phyloP scores from a whole-genome alignment of 1,140 invertebrate species.

The Lineus longissimus region DNA sequence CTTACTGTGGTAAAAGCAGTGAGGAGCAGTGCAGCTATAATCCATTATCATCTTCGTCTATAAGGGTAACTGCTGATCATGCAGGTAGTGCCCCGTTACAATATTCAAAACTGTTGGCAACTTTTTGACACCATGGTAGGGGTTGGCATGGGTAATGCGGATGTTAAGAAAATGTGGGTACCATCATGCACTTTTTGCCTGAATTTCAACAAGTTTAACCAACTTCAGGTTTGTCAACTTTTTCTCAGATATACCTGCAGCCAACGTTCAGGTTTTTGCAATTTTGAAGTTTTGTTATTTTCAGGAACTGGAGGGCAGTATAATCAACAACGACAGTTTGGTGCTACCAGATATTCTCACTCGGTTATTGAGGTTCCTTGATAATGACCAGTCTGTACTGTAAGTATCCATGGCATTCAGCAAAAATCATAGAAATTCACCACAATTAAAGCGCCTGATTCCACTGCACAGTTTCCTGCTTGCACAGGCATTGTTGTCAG shows the following conservation, averaged over 20 bases:
- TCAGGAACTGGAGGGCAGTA: slow-evolving; percentile 33
- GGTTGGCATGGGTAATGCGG: too few relatives aligned
- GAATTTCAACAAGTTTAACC: neutral
- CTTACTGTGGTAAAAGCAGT: too few relatives aligned
- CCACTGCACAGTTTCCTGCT: neutral
- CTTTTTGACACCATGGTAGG: too few relatives aligned
- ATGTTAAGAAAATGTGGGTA: too few relatives aligned
- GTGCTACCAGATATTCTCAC: slow-evolving; percentile 29
- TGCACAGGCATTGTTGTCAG: neutral
- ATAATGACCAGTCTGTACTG: slow-evolving; percentile 24
- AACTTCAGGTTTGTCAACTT: neutral
- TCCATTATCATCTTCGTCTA: too few relatives aligned
- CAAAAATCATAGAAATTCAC: neutral
- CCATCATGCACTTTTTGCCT: neutral
- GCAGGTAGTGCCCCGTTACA: too few relatives aligned
- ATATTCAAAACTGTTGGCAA: too few relatives aligned
- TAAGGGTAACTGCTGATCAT: too few relatives aligned
- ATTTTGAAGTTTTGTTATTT: slow-evolving; percentile 10
- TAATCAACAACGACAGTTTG: slow-evolving; percentile 29
- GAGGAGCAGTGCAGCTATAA: too few relatives aligned
- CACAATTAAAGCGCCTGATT: neutral
- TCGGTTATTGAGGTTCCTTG: slow-evolving; percentile 27
- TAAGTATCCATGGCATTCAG: slow-evolving; percentile 19
- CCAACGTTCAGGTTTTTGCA: neutral
- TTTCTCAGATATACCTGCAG: neutral